These are phyloP conservation scores for Zaprionus vittiger DNA, from an alignment of 1,140 invertebrate genomes.

Conservation along the genomic window DNA sequence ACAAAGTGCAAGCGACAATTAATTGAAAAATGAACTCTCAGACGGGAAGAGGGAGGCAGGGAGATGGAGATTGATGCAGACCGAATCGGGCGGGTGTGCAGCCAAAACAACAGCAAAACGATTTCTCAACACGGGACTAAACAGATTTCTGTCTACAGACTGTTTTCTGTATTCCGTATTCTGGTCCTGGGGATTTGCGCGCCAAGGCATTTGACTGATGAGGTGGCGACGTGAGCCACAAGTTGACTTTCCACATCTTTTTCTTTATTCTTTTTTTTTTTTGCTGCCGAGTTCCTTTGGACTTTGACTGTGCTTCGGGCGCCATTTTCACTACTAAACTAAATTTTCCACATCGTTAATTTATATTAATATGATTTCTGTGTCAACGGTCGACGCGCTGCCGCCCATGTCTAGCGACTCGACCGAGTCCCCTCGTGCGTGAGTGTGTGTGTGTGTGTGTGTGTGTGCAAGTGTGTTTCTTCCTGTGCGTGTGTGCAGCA, in stretches of 20 bases:
- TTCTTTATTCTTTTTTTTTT: slow-evolving; percentile 6
- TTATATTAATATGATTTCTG: slow-evolving; percentile 85
- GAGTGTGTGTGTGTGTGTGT: not conserved
- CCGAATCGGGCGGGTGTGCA: slow-evolving; percentile 21
- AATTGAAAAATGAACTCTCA: slow-evolving; percentile 55
- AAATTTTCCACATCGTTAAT: slow-evolving; percentile 85
- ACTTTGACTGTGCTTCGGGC: slow-evolving; percentile 28
- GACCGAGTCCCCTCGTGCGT: not conserved
- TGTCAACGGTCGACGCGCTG: slow-evolving; percentile 76
- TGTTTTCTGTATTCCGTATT: slow-evolving; percentile 15
- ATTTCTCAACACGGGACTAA: slow-evolving; percentile 54
- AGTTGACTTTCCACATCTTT: slow-evolving; percentile 31
- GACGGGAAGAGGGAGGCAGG: not conserved
- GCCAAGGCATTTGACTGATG: slow-evolving; percentile 78
- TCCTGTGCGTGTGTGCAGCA: slow-evolving; percentile 39
- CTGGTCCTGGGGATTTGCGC: slow-evolving; percentile 64
- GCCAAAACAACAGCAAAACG: slow-evolving; percentile 54
- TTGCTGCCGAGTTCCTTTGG: slow-evolving; percentile 20
- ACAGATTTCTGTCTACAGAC: slow-evolving; percentile 6
- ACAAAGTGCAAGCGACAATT: slow-evolving; percentile 63
- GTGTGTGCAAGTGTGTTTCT: slow-evolving; percentile 10
- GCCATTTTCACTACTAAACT: slow-evolving; percentile 84
- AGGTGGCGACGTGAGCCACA: slow-evolving; percentile 72
- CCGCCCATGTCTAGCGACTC: slow-evolving; percentile 55
- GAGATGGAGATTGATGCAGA: slow-evolving; percentile 62